Percentiles rank a stretch among this genome's conserved stretches.
Evolutionary conservation across 2,888 invertebrate genomes (phyloP).

Genomic region (Ormyrus rosae): DNA sequence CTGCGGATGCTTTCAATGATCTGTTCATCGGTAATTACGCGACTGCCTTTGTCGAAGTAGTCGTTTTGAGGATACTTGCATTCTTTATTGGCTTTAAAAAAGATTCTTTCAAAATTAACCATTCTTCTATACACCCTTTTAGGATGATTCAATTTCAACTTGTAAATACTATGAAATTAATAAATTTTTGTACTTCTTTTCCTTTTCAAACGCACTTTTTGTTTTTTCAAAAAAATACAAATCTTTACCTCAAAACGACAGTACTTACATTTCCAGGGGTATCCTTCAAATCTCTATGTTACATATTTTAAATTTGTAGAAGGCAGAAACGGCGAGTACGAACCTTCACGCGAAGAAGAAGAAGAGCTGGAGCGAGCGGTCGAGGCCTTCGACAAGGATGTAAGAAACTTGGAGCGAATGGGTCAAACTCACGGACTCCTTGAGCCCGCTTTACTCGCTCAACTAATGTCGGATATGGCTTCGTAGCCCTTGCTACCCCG

Average conservation of each 20-base stretch:
- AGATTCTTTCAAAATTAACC: no score
- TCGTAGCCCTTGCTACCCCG: constrained; percentile 71
- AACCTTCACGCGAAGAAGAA: constrained; percentile 87
- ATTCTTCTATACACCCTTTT: not conserved
- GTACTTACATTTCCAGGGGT: not conserved
- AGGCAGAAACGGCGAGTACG: constrained; percentile 84
- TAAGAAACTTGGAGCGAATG: constrained; percentile 83
- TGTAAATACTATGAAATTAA: not conserved
- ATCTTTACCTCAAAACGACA: not conserved
- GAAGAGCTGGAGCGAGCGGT: constrained; percentile 92
- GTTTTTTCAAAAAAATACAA: no score
- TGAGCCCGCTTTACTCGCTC: constrained; percentile 78
- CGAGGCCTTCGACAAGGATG: constrained; percentile 86
- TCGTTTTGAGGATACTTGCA: constrained; percentile 4
- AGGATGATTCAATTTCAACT: not conserved
- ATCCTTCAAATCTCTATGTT: constrained; percentile 55
- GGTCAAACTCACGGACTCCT: constrained; percentile 79
- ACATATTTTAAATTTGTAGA: constrained; percentile 71
- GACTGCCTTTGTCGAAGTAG: not conserved
- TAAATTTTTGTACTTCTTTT: not conserved
- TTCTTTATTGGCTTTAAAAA: not conserved
- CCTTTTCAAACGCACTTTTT: no score
- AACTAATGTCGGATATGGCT: constrained; percentile 75
- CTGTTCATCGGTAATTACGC: constrained; percentile 82
- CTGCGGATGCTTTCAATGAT: constrained; percentile 89